Evolutionary conservation across 2,797 vertebrate species (phyloP).

Genomic region (Crax fasciolata): DNA sequence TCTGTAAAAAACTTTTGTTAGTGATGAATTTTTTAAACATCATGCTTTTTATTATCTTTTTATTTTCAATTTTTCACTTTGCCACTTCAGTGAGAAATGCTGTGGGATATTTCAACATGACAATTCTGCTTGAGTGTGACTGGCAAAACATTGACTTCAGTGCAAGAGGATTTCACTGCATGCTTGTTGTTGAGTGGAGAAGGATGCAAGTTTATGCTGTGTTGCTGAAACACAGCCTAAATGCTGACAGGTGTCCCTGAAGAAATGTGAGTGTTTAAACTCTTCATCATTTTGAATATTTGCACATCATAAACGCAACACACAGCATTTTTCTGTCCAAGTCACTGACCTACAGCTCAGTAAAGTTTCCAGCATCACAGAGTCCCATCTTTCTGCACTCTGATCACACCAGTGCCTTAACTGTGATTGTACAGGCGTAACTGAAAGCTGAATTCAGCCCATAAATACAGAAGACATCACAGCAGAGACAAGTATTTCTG

Average conservation of each 20-base stretch:
- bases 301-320: too few species aligned
- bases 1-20: not conserved
- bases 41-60: not conserved
- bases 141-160: not conserved
- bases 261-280: not conserved
- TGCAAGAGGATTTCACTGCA: not conserved
- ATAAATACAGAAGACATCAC: not conserved
- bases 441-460: not conserved
- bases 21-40: not conserved
- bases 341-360: not conserved
- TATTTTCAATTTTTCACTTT: not conserved
- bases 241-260: not conserved
- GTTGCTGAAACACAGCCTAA: not conserved
- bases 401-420: too few species aligned
- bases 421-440: not conserved
- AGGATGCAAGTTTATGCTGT: not conserved
- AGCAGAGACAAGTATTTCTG: not conserved
- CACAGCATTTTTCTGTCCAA: not conserved
- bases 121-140: not conserved
- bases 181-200: not conserved
- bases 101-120: not conserved
- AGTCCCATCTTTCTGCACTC: not conserved
- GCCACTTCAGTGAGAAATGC: not conserved
- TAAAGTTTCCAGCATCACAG: too few species aligned
- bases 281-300: not conserved